These are phyloP conservation scores for Patella pellucida DNA, from an alignment of 2,888 invertebrate genomes.

Conservation along the genomic window DNA sequence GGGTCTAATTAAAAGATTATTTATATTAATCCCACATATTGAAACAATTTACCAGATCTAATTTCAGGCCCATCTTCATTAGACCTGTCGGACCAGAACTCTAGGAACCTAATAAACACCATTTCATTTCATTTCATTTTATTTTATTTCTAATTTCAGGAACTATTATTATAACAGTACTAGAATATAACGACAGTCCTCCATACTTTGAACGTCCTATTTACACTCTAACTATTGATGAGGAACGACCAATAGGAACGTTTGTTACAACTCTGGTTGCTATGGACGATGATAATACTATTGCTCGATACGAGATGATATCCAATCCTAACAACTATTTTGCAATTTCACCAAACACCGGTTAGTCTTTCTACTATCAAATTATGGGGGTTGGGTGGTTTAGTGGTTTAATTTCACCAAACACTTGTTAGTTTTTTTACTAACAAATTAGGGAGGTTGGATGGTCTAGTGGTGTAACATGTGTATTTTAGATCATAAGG, in stretches of 20 bases:
- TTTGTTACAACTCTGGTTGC: slow-evolving; percentile 61
- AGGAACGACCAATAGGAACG: slow-evolving; percentile 55
- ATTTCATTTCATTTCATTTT: too few relatives aligned
- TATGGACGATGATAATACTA: slow-evolving; percentile 55
- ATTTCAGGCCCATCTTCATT: too few relatives aligned
- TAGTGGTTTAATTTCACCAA: slow-evolving; percentile 28
- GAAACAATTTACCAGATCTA: too few relatives aligned
- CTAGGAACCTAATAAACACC: too few relatives aligned
- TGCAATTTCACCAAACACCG: slow-evolving; percentile 41
- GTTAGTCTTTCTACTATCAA: slow-evolving; percentile 26
- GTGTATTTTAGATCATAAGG: too few relatives aligned
- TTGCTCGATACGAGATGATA: slow-evolving; percentile 45
- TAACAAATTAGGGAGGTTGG: too few relatives aligned
- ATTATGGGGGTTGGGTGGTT: too few relatives aligned
- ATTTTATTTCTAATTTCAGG: slow-evolving; percentile 73
- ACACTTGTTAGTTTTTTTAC: slow-evolving; percentile 38
- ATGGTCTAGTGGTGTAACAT: too few relatives aligned
- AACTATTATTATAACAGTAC: slow-evolving; percentile 76
- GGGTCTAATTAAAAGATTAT: neutral
- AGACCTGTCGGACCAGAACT: too few relatives aligned
- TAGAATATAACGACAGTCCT: slow-evolving; percentile 76
- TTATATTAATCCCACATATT: too few relatives aligned
- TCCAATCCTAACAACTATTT: slow-evolving; percentile 46
- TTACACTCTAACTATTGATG: slow-evolving; percentile 49
- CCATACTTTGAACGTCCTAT: slow-evolving; percentile 79